A percentile compares a stretch with the other conserved stretches of the same genome.
These are phyloP conservation scores for Paratilapia polleni DNA, from an alignment of 2,113 vertebrate species.

Conservation along the genomic window DNA sequence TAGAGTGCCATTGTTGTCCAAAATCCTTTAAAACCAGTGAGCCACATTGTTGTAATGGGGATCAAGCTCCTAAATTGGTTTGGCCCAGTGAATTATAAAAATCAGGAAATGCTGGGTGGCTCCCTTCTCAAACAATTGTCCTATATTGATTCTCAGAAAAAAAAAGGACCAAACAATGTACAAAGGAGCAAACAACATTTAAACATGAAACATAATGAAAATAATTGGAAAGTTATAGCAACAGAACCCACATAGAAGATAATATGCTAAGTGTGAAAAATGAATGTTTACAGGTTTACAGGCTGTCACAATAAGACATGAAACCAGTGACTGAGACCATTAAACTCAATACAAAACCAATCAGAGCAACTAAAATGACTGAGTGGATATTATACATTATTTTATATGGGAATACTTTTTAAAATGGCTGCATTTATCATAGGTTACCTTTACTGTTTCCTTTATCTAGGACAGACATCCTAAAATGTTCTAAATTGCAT, in stretches of 20 bases:
- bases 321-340: too few relatives aligned
- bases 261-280: background rate
- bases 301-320: background rate
- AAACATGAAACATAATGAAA: background rate
- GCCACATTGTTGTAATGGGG: background rate
- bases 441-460: background rate
- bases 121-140: background rate
- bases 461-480: background rate
- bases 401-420: too few relatives aligned
- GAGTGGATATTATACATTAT: too few relatives aligned
- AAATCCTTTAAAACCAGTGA: background rate
- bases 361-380: too few relatives aligned
- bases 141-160: background rate
- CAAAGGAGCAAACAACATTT: background rate
- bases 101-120: too few relatives aligned
- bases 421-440: background rate
- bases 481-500: background rate
- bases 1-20: background rate
- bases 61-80: background rate
- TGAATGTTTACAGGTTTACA: background rate
- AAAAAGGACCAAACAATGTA: background rate
- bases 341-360: too few relatives aligned
- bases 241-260: background rate
- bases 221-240: background rate
- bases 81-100: background rate